Evolutionary conservation across 2,888 invertebrate species (phyloP), one percentile per base, ranked within the genome.

Genomic region (Crossocerus cetratus): DNA sequence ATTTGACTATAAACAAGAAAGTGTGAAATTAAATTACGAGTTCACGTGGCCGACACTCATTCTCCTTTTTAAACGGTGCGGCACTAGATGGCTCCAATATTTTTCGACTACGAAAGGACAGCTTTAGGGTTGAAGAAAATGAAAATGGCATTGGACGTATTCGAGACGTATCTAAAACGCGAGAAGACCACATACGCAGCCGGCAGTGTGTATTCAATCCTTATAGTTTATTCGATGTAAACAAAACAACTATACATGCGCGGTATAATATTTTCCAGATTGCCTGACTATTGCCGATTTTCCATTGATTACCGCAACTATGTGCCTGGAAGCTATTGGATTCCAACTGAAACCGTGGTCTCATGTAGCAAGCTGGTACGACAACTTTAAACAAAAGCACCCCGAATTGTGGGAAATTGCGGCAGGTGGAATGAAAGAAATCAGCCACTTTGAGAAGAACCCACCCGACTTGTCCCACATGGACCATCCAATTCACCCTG

Each of bases 281-380:
- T 90, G 93, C 76, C 84, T 96, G 61, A 96, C 95, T 4, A 95
- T 96, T 77, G 95, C 95, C 0, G 96, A 96, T 90, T 94, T 95
- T 82, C 93, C 93, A 44, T 91, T 96, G 14, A 90, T 95, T 58
- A 93, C 95, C 64, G 93, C 95, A 0, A 95, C 94, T 0, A 93
- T 95, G 91, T 94, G 94, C 62, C 89, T 96, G 58, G 95, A 96
- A 89, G 94, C 94, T 0, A 94, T 95, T 67, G 90, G 91, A 62
- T 94, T 94, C 79, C 93, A 94, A 85, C 91, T 95, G 65, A 91
- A 92, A 2, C 87, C 91, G 13, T 95, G 94, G 90, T 91, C 92
- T 11, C 87, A 91, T 76, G 92, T 93, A 69, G 73, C 85, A 23
- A 92, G 93, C 85, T 96, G 96, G 96, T 96, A 95, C 85, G 90